These are phyloP conservation scores for Sebastes jordani DNA, from an alignment of 2,797 vertebrate species.

Conservation along the genomic window DNA sequence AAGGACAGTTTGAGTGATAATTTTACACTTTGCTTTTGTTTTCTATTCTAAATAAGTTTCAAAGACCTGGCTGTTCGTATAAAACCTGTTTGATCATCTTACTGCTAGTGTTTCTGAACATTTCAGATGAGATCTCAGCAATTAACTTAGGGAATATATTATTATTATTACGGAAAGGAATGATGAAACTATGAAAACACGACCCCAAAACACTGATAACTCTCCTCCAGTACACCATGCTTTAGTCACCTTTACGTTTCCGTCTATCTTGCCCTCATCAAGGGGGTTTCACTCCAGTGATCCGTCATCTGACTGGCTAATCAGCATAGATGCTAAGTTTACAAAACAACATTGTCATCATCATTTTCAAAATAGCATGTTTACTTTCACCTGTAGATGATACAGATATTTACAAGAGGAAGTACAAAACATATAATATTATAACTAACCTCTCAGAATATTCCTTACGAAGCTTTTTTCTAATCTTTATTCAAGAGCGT, in stretches of 20 bases:
- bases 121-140: not conserved
- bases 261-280: too few relatives aligned
- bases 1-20: not conserved
- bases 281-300: too few relatives aligned
- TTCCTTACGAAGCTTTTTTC: too few relatives aligned
- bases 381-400: too few relatives aligned
- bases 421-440: rapidly evolving
- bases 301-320: not conserved
- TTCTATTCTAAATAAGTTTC: not conserved
- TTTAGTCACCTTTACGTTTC: too few relatives aligned
- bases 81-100: not conserved
- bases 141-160: not conserved
- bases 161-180: not conserved
- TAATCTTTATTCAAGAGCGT: too few relatives aligned
- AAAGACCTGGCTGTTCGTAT: rapidly evolving
- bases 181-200: not conserved
- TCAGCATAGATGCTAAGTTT: not conserved
- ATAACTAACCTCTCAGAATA: too few relatives aligned
- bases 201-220: not conserved
- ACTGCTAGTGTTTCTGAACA: not conserved
- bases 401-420: too few relatives aligned
- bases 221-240: too few relatives aligned
- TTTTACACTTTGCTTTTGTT: not conserved
- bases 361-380: not conserved
- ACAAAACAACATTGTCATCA: not conserved